These are phyloP conservation scores for Lethenteron reissneri DNA, from an alignment of 2,113 vertebrate genomes.

Conservation along the genomic window DNA sequence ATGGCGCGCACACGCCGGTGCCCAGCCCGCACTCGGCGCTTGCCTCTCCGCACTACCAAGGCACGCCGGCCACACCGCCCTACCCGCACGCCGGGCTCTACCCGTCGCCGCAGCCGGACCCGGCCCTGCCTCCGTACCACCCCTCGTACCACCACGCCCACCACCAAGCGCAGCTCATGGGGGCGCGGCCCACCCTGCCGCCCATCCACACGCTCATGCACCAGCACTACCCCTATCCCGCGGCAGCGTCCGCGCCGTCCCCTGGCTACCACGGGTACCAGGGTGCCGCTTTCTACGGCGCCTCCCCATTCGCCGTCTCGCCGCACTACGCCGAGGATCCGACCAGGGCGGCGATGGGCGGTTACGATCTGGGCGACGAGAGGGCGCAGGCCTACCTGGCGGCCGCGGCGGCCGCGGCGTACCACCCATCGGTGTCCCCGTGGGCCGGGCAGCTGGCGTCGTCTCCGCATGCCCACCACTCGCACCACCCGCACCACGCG, in stretches of 20 bases:
- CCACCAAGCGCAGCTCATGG: no score
- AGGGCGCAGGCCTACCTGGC: conserved; percentile 1
- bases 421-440: no score
- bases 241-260: no score
- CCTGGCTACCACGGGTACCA: no score
- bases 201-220: conserved; percentile 4
- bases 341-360: not conserved
- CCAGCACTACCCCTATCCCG: conserved; percentile 1
- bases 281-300: no score
- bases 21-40: not conserved
- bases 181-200: not conserved
- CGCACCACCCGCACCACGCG: no score
- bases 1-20: not conserved
- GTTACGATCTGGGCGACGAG: not conserved
- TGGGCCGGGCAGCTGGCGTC: no score
- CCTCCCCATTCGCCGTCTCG: no score
- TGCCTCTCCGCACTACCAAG: not conserved
- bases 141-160: not conserved
- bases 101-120: not conserved
- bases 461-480: no score
- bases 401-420: no score
- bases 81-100: conserved; percentile 6
- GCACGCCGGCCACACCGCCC: not conserved
- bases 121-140: not conserved
- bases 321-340: no score